Evolutionary conservation across 37 sponge, comb jelly and placozoan species (phyloP), one percentile per base, ranked within the genome.

Genomic region (Eunapius fragilis): DNA sequence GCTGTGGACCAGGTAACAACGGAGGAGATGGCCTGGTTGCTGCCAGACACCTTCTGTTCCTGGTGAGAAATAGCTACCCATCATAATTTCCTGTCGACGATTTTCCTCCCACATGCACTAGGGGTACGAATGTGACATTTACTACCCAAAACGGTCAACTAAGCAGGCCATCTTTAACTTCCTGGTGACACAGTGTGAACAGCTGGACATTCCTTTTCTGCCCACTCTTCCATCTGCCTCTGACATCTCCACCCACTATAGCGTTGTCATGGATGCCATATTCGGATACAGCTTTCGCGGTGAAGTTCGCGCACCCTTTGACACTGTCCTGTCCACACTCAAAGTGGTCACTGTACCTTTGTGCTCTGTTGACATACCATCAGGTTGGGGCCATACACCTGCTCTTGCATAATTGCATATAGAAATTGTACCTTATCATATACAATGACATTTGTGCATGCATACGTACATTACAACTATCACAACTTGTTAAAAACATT

Each of bases 211-310:
- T 22, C 78, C 77, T 19, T 92, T 96, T 68, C 48, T 96, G 30
- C 68, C 77, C 24, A 31, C 72, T 1, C 91, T 94, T 0, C 96
- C 94, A 0, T 69, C 88, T 22, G 34, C 89, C 3, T 81, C 76
- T 0, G 80, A 82, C 2, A 93, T 97, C 3, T 70, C 87, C 73
- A 72, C 25, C 13, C 32, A 90, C n/a, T 97, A 91, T 67, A 26
- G 80, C 25, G 81, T 97, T 48, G 82, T 95, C 27, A 73, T 98
- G 34, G 99, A 98, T 73, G 98, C 94, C 38, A 79, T 98, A 0
- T 98, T 98, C 83, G 99, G 99, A 24, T 98, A 96, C 81, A 96
- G 97, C 70, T 98, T 96, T 82, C 95, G 93, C 49, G 98, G 96
- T 28, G 33, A 85, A 37, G 81, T 93, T 23, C 84, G 96, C 32